Evolutionary conservation across 2,888 invertebrate species (phyloP).

Genomic region (Panopea generosa): DNA sequence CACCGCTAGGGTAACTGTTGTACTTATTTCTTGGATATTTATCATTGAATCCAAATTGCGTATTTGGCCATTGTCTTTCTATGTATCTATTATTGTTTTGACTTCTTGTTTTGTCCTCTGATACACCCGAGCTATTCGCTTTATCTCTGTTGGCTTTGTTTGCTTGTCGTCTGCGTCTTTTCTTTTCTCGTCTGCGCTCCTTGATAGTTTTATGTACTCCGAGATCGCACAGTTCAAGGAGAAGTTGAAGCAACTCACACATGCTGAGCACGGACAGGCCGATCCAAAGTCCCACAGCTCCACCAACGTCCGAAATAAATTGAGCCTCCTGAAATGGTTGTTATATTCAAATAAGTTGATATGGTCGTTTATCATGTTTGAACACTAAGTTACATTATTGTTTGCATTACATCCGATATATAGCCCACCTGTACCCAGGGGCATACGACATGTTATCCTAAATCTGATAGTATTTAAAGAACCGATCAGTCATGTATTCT

Average conservation of each 20-base stretch:
- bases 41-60: too few species aligned
- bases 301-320: slow-evolving; percentile 70
- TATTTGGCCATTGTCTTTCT: too few species aligned
- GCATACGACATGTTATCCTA: too few species aligned
- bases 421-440: too few species aligned
- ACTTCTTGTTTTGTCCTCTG: background rate
- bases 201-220: slow-evolving; percentile 11
- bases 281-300: slow-evolving; percentile 70
- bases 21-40: too few species aligned
- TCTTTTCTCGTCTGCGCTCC: background rate
- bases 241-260: slow-evolving; percentile 66
- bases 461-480: too few species aligned
- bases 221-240: slow-evolving; percentile 58
- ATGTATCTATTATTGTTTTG: background rate
- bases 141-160: background rate
- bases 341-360: too few species aligned
- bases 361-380: too few species aligned
- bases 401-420: too few species aligned
- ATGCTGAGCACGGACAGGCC: slow-evolving; percentile 68
- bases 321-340: slow-evolving; percentile 23
- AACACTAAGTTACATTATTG: background rate
- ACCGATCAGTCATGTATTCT: too few species aligned
- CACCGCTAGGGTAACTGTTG: too few species aligned
- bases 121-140: background rate
- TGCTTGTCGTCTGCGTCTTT: background rate